phyloP scores from a whole-genome alignment of 2,888 invertebrate genomes.

The Synanthedon vespiformis region DNA sequence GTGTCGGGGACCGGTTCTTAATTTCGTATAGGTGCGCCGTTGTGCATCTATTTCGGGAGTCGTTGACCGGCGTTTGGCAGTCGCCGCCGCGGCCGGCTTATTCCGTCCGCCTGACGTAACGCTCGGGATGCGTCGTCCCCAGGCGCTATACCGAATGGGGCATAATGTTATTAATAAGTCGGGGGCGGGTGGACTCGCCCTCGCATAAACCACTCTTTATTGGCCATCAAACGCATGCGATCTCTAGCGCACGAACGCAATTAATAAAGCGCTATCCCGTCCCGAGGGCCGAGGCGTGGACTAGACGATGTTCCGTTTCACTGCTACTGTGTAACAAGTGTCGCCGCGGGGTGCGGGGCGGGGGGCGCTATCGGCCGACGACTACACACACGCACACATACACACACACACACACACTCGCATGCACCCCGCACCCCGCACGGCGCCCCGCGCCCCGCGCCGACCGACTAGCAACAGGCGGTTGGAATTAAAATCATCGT shows the following conservation, averaged over 20 bases:
- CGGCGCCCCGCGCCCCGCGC: background rate
- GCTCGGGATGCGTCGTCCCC: conserved; percentile 26
- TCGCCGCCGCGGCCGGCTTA: conserved; percentile 30
- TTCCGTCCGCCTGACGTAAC: conserved; percentile 41
- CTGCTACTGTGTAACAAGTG: too few species aligned
- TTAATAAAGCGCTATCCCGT: background rate
- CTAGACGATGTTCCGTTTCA: too few species aligned
- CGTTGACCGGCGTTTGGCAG: conserved; percentile 63
- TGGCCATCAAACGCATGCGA: conserved; percentile 31
- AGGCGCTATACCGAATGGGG: conserved; percentile 32
- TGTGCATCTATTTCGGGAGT: conserved; percentile 67
- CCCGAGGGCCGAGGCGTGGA: too few species aligned
- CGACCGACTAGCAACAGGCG: background rate
- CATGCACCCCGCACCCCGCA: background rate
- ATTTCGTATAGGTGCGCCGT: conserved; percentile 51
- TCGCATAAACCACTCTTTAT: conserved; percentile 33
- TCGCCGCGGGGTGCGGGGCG: too few species aligned
- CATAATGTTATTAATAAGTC: conserved; percentile 46
- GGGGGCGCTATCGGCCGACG: too few species aligned
- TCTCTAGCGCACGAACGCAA: conserved; percentile 6
- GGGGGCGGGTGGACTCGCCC: conserved; percentile 37
- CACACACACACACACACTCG: background rate
- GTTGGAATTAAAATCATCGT: too few species aligned
- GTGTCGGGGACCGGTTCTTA: conserved; percentile 54
- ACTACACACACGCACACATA: too few species aligned